Evolutionary conservation across 1,140 invertebrate species (phyloP).

Genomic region (Popillia japonica): DNA sequence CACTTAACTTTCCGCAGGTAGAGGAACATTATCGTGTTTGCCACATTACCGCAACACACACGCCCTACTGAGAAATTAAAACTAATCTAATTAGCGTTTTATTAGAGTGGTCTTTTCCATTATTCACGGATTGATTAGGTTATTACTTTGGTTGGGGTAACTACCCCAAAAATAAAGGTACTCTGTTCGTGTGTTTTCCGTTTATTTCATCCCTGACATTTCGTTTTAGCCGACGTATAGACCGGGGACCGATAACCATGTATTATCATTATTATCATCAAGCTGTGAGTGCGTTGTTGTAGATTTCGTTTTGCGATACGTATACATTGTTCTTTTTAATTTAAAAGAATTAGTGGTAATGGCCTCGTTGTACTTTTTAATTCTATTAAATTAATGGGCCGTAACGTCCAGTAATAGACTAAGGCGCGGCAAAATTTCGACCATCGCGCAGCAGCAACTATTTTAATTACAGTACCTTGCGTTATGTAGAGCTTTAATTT

Average conservation of each 20-base stretch:
- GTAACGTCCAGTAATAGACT: background rate
- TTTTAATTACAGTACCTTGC: background rate
- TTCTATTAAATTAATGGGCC: slow-evolving; percentile 23
- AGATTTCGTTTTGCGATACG: slow-evolving; percentile 24
- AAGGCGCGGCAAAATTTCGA: slow-evolving; percentile 7
- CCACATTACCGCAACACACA: background rate
- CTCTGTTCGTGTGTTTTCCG: background rate
- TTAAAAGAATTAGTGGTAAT: slow-evolving; percentile 30
- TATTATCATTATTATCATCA: slow-evolving; percentile 17
- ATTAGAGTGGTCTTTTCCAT: slow-evolving; percentile 10
- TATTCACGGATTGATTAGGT: slow-evolving; percentile 30
- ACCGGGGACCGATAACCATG: slow-evolving; percentile 18
- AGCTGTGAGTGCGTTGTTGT: slow-evolving; percentile 18
- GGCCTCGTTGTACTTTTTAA: slow-evolving; percentile 17
- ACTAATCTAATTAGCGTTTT: slow-evolving; percentile 31
- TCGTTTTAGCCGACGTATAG: slow-evolving; percentile 17
- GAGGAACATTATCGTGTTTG: background rate
- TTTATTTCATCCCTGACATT: slow-evolving; percentile 15
- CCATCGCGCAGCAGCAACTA: background rate
- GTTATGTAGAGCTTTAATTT: background rate
- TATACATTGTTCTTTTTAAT: slow-evolving; percentile 28
- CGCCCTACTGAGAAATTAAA: slow-evolving; percentile 22
- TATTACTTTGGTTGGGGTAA: background rate
- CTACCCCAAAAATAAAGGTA: background rate
- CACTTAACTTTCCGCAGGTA: background rate